phyloP scores from a whole-genome alignment of 2,113 vertebrate genomes.

The Odobenus rosmarus region DNA sequence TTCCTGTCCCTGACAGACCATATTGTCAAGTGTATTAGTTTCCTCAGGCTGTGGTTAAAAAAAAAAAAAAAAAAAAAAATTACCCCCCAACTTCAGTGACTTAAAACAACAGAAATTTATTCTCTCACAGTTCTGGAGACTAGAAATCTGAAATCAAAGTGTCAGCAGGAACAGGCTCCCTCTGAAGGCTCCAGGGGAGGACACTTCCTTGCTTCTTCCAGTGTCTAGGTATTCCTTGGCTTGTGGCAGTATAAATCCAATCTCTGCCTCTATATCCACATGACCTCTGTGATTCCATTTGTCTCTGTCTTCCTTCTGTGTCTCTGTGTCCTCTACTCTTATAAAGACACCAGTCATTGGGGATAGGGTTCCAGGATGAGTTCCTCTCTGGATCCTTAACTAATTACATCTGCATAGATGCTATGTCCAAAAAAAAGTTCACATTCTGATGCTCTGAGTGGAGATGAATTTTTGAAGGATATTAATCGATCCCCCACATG shows the following conservation, averaged over 20 bases:
- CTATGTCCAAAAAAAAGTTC: background rate
- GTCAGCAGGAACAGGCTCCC: background rate
- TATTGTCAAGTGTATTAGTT: background rate
- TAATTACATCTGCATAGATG: background rate
- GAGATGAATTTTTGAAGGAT: background rate
- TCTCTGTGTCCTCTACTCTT: background rate
- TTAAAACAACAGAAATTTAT: background rate
- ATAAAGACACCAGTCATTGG: background rate
- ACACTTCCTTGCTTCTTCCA: background rate
- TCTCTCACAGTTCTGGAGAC: background rate
- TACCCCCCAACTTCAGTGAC: background rate
- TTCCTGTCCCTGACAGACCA: background rate
- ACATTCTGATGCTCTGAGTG: background rate
- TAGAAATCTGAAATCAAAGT: background rate
- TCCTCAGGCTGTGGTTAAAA: background rate
- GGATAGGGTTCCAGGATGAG: background rate
- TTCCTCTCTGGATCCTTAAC: background rate
- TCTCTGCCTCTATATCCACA: background rate
- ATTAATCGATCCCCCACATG: background rate
- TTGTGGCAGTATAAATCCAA: background rate
- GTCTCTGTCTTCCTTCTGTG: background rate
- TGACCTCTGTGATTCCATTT: background rate
- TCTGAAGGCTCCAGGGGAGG: background rate
- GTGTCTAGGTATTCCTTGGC: background rate
- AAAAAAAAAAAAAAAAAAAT: constrained; percentile 43